Base-by-base conservation (phyloP, 2,113 vertebrate species). In the Callorhinus ursinus region DNA sequence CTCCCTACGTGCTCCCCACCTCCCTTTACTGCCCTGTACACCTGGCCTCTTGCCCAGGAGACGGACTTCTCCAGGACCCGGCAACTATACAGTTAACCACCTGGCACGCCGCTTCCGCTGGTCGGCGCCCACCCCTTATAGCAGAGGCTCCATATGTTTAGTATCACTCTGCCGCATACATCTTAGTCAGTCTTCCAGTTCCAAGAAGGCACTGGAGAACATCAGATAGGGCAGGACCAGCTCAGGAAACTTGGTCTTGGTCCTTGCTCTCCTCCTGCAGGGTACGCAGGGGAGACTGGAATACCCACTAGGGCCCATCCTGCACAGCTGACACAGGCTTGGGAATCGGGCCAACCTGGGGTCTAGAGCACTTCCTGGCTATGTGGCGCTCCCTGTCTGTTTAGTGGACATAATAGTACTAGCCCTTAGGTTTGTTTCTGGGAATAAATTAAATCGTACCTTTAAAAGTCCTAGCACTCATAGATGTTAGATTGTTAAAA, bases 111-210 rank as follows among this genome's bases (percentile, higher is more conserved):
- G 10, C 22, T 39, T 42, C 69, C 13, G 0, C 16, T 36, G 36
- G 8, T 22, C 8, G 80, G 21, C 3, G 9, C n/a, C 49, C 33
- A 10, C 4, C 4, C 28, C 76, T 9, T 15, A 42, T 9, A 16
- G 26, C 69, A 42, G 22, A 63, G 26, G 22, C n/a, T 86, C 4
- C 2, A 5, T 31, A 10, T 46, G 39, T 71, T 53, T 69, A 22
- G 51, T 51, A 12, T 26, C 61, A 6, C n/a, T 8, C 76, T n/a
- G 15, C 49, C 28, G 22, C 36, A 21, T 36, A 5, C 22, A 2
- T 22, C 49, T 81, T 61, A 86, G 46, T 33, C 33, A 24, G 77
- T 80, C 39, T 72, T 85, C 36, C 33, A 65, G 85, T 57, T 97
- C 72, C 26, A 42, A 42, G 86, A 53, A 87, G 24, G 74, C 28